phyloP scores from a whole-genome alignment of 2,797 vertebrate species.

The Muscicapa striata region DNA sequence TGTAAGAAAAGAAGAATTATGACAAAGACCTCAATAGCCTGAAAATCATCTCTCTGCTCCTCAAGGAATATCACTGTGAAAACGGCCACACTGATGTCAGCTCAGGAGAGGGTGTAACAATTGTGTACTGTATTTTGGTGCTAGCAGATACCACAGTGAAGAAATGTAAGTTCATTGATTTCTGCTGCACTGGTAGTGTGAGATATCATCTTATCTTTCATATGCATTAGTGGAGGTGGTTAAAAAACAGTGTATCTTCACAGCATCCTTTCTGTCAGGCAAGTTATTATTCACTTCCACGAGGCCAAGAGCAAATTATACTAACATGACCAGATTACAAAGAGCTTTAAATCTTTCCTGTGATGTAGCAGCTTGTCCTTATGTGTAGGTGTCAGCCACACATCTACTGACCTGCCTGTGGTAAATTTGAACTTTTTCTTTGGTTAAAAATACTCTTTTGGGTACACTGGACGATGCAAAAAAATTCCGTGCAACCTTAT shows the following conservation, averaged over 20 bases:
- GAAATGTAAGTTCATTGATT: conserved; percentile 9
- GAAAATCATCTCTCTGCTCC: neutral
- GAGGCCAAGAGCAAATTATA: neutral
- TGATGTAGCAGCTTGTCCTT: neutral
- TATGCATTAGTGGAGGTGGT: neutral
- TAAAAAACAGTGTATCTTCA: neutral
- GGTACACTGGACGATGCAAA: neutral
- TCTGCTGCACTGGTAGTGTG: neutral
- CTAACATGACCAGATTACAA: neutral
- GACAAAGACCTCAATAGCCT: neutral
- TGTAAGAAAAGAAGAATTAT: neutral
- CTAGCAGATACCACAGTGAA: neutral
- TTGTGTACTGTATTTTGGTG: neutral
- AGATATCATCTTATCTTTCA: conserved; percentile 17
- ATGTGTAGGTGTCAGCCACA: neutral
- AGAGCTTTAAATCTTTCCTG: neutral
- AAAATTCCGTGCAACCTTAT: neutral
- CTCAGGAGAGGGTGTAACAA: neutral
- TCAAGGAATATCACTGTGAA: neutral
- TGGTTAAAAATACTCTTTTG: neutral
- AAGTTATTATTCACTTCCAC: neutral
- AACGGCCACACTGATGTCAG: neutral
- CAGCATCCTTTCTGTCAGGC: neutral
- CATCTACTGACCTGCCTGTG: neutral
- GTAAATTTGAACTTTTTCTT: neutral